Base-by-base conservation (phyloP, 2,888 invertebrate species). In the Cheilosia pagana region DNA sequence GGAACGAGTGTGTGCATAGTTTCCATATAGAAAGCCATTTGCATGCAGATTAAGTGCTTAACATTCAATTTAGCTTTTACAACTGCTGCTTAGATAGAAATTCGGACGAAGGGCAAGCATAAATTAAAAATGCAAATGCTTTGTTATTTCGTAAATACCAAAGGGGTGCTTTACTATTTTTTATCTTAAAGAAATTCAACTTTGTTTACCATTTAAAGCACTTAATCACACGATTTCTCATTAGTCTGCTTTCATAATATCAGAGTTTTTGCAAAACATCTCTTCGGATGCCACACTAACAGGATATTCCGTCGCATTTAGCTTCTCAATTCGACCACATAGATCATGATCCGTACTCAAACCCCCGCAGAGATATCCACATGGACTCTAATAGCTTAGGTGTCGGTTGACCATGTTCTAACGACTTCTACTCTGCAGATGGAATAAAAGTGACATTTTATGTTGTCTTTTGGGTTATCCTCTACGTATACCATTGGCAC, bases 291-390 rank as follows among this genome's bases (percentile, higher is more conserved):
- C 8, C 16, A 45, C n/a, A 48, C 12, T 12, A 21, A 23, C 25
- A 53, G 28, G 53, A 53, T n/a, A 53, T 2, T n/a, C n/a, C 16
- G 10, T 25, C 25, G 14, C 53, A 53, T 53, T 53, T 28, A 25
- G 52, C 25, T 28, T 53, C 28, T n/a, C 52, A 53, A 28, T 52
- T 48, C 12, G 48, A 19, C 45, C 45, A 45, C 48, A 48, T 48
- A 16, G 21, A 48, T 48, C 10, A 21, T 21, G 21, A 21, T n/a
- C 1, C 21, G 48, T 48, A 19, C 8, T 14, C 7, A n/a, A 48
- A 21, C 19, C 21, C 16, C 48, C 8, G 48, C 48, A 48, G 19
- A 14, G 19, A 3, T 3, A 8, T 48, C n/a, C 10, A 21, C 16
- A 19, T 8, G 19, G 8, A 16, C 16, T 45, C n/a, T 16, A 6